phyloP scores from a whole-genome alignment of 2,888 invertebrate species.

The Doris montereyensis region DNA sequence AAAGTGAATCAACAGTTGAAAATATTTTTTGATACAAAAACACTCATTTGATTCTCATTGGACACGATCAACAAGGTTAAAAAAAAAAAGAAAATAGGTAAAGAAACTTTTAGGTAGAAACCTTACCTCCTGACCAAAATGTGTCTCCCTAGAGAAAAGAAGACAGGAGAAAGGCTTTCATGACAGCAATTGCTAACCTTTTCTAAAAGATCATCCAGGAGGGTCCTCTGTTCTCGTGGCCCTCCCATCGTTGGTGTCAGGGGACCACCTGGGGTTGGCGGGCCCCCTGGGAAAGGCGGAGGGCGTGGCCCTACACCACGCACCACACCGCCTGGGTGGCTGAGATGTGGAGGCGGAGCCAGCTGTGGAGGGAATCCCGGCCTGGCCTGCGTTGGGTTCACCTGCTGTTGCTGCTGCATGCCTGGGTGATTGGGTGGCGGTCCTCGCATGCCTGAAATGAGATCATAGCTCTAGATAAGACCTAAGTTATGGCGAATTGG shows the following conservation, averaged over 20 bases:
- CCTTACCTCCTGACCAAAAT: neutral
- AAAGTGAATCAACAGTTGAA: no score
- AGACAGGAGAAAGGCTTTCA: neutral
- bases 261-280: conserved; percentile 31
- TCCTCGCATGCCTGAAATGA: conserved; percentile 37
- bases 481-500: no score
- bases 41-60: no score
- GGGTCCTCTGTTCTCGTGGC: conserved; percentile 43
- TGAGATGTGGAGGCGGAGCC: conserved; percentile 48
- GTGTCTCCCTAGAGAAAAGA: neutral
- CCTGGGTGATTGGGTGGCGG: conserved; percentile 29
- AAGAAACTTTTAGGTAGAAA: no score
- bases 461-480: no score
- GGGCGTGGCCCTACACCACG: conserved; percentile 31
- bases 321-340: conserved; percentile 35
- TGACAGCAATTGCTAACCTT: conserved; percentile 38
- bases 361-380: conserved; percentile 43
- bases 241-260: conserved; percentile 16
- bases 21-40: no score
- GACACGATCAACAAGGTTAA: no score
- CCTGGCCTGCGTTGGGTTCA: conserved; percentile 40
- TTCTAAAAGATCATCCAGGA: conserved; percentile 49
- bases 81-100: neutral
- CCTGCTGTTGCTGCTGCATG: conserved; percentile 42
- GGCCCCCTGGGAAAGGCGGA: conserved; percentile 36